phyloP scores from a whole-genome alignment of 2,797 vertebrate genomes.

The Glyptemys insculpta region DNA sequence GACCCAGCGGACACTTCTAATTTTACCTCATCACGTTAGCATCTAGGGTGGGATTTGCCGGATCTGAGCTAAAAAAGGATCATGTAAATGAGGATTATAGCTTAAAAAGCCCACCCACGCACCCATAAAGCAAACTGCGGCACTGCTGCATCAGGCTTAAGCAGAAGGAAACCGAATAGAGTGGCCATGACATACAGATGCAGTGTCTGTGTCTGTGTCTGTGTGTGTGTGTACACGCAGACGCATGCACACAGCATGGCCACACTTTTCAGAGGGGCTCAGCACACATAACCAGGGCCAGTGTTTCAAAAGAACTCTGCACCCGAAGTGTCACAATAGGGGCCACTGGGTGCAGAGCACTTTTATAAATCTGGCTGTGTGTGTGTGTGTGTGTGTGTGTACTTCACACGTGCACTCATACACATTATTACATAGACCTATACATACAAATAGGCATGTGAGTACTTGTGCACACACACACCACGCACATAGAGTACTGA shows the following conservation, averaged over 20 bases:
- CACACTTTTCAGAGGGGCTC: background rate
- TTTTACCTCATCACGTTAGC: background rate
- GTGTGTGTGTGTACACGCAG: background rate
- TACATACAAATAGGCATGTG: no score
- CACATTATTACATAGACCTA: no score
- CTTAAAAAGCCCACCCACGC: background rate
- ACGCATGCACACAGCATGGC: fast-evolving
- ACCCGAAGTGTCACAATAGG: background rate
- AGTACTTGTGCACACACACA: no score
- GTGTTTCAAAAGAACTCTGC: background rate
- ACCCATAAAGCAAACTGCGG: fast-evolving
- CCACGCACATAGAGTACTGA: no score
- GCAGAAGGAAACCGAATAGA: background rate
- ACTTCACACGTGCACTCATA: background rate
- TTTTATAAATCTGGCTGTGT: background rate
- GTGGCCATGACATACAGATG: background rate
- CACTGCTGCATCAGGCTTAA: background rate
- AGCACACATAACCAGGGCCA: background rate
- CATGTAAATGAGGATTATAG: background rate
- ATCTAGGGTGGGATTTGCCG: background rate
- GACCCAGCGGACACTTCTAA: background rate
- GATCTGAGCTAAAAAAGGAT: background rate
- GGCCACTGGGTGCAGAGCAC: background rate
- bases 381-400: background rate
- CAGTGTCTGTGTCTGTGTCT: no score